Evolutionary conservation across 2,113 vertebrate genomes (phyloP), one percentile per base, ranked within the genome.

Genomic region (Eulacestoma nigropectus): DNA sequence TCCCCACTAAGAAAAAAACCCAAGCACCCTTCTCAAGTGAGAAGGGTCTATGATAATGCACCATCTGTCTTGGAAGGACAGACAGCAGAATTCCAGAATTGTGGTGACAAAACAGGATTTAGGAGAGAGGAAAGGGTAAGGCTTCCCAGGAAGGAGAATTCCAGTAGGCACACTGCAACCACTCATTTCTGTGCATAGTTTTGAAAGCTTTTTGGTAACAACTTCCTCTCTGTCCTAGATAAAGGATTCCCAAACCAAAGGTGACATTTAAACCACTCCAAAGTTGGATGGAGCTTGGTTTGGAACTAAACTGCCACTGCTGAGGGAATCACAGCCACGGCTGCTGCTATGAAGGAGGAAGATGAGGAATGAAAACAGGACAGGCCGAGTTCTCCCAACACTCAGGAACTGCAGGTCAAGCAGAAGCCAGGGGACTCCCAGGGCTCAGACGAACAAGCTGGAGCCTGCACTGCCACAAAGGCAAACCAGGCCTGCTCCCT

Each of bases 341-440:
- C 13, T 46, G 84, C 65, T 55, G 59, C 44, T 27, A 2, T 4
- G 35, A 16, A 47, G 47, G 41, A 60, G 21, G 47, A 69, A 49
- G 42, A 47, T 10, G n/a, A 76, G 55, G 32, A 62, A 62, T 16
- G 63, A 25, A 62, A 83, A 62, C 32, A 17, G 68, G 57, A 25
- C 32, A 33, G 50, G 29, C 23, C 0, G 1, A 52, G 50, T 0
- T 49, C 72, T 73, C 63, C 60, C 65, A 23, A 1, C 0, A 0
- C 3, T 63, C 65, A 32, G 69, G 41, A 82, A 16, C 20, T 60
- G 70, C 62, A 47, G n/a, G 18, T 33, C 4, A 3, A 32, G 73
- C 29, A 68, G 56, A 0, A 62, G 23, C 14, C 84, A 42, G 47
- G 27, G 41, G 46, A 33, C 35, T 37, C 39, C 26, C 18, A 3